A percentile compares a stretch with the other conserved stretches of the same genome.
phyloP scores from a whole-genome alignment of 37 sponge, comb jelly and placozoan genomes.

The Hormiphora californensis region DNA sequence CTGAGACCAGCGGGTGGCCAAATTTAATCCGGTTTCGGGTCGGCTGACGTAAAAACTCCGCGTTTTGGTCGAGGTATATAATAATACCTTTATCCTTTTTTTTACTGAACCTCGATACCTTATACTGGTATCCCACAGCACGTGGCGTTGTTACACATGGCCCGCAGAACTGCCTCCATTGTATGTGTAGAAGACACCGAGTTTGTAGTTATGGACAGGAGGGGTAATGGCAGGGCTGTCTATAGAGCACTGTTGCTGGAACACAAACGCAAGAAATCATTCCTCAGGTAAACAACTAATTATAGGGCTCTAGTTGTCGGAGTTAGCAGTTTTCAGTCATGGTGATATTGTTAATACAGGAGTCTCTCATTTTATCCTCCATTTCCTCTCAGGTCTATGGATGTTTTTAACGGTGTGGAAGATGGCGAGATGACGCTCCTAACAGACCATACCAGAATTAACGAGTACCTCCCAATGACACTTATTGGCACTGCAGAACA shows the following conservation, averaged over 20 bases:
- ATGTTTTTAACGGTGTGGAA: background rate
- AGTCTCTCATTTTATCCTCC: background rate
- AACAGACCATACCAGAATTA: background rate
- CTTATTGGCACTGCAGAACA: background rate
- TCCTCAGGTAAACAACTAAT: conserved; percentile 49
- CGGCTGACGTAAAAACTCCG: too few relatives aligned
- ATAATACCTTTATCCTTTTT: too few relatives aligned
- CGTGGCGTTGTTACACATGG: conserved; percentile 49
- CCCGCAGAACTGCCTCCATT: background rate
- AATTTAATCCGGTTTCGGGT: too few relatives aligned
- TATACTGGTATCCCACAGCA: background rate
- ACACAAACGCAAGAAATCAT: background rate
- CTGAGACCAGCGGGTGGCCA: too few relatives aligned
- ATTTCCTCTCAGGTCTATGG: background rate
- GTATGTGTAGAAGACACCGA: conserved; percentile 44
- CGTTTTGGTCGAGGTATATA: too few relatives aligned
- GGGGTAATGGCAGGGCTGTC: conserved; percentile 32
- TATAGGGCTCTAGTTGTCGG: too few relatives aligned
- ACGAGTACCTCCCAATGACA: background rate
- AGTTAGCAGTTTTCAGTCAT: too few relatives aligned
- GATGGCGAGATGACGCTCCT: background rate
- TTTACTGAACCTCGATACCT: too few relatives aligned
- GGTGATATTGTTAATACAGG: too few relatives aligned
- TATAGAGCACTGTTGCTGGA: conserved; percentile 28
- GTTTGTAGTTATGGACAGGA: conserved; percentile 41